phyloP scores from a whole-genome alignment of 1,140 invertebrate genomes.

The Thaumetopoea pityocampa region DNA sequence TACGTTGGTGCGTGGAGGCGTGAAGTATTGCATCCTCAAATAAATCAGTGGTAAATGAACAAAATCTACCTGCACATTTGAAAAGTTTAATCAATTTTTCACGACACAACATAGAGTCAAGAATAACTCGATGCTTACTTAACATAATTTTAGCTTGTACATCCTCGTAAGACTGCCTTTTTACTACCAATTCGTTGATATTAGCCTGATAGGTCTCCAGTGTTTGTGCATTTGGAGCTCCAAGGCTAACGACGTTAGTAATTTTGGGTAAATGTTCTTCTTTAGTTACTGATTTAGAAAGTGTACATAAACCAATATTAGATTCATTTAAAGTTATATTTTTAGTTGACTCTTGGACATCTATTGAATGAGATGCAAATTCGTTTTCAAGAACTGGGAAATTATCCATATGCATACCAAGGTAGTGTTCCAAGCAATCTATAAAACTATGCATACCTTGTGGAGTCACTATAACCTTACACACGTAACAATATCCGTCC shows the following conservation, averaged over 20 bases:
- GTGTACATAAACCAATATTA: too few species aligned
- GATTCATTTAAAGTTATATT: too few species aligned
- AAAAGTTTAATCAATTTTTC: conserved; percentile 51
- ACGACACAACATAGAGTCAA: conserved; percentile 48
- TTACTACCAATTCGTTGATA: conserved; percentile 12
- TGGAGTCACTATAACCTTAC: conserved; percentile 60
- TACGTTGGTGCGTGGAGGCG: conserved; percentile 45
- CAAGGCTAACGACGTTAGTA: too few species aligned
- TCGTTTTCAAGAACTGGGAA: conserved; percentile 44
- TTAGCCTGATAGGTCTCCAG: conserved; percentile 14
- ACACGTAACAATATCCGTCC: conserved; percentile 64
- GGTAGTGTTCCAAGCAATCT: conserved; percentile 56
- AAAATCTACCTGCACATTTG: conserved; percentile 61
- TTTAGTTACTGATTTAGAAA: too few species aligned
- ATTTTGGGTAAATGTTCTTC: too few species aligned
- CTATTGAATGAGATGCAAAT: not conserved
- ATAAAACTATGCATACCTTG: conserved; percentile 52
- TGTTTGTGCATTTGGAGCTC: conserved; percentile 4
- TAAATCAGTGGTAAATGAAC: conserved; percentile 56
- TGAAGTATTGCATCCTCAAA: conserved; percentile 51
- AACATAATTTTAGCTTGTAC: conserved; percentile 43
- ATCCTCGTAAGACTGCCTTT: conserved; percentile 40
- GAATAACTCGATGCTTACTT: conserved; percentile 48
- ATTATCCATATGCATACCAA: conserved; percentile 56
- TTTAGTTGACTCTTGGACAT: conserved; percentile 4